phyloP scores from a whole-genome alignment of 2,113 vertebrate species.

The Blennius ocellaris region DNA sequence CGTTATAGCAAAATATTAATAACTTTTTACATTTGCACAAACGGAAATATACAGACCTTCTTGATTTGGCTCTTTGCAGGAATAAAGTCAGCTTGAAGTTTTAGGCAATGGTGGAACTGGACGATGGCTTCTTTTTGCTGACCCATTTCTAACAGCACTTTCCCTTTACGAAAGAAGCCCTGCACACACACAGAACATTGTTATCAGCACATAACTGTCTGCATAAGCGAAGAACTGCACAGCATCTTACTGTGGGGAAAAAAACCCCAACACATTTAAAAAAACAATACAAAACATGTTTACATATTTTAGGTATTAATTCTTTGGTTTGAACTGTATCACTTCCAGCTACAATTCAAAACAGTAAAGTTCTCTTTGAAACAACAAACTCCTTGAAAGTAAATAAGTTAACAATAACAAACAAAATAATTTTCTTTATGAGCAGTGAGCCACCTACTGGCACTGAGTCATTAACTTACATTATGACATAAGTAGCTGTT shows the following conservation, averaged over 20 bases:
- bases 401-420: background rate
- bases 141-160: constrained; percentile 87
- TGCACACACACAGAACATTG: constrained; percentile 59
- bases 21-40: too few species aligned
- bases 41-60: constrained; percentile 65
- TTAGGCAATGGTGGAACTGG: constrained; percentile 86
- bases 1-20: too few species aligned
- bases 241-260: background rate
- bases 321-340: background rate
- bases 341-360: background rate
- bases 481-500: constrained; percentile 58
- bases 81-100: constrained; percentile 82
- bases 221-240: background rate
- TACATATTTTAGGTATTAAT: too few species aligned
- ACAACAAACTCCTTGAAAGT: constrained; percentile 1
- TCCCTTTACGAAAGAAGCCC: constrained; percentile 90
- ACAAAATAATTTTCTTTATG: background rate
- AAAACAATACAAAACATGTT: too few species aligned
- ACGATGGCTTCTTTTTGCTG: constrained; percentile 83
- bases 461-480: constrained; percentile 30
- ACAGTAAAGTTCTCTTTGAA: background rate
- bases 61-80: constrained; percentile 83
- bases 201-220: constrained; percentile 23
- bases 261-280: too few species aligned
- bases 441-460: constrained; percentile 17